Evolutionary conservation across 1,140 invertebrate species (phyloP).

Genomic region (Tetragonula clypearis): DNA sequence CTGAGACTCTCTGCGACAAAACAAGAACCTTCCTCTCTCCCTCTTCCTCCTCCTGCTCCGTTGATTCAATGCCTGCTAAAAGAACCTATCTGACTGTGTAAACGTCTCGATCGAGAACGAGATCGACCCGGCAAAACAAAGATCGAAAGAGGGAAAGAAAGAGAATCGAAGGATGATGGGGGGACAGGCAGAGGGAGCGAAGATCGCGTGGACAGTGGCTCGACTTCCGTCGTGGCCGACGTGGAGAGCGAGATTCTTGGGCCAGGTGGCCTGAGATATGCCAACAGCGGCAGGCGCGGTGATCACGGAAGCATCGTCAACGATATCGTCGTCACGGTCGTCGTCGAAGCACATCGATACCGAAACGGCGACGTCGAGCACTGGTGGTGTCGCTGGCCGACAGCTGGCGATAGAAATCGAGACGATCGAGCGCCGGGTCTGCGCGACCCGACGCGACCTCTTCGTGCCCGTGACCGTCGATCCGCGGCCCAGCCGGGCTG

Average conservation of each 20-base stretch:
- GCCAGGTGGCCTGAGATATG: slow-evolving; percentile 64
- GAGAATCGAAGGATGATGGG: not conserved
- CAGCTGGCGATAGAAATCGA: slow-evolving; percentile 35
- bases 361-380: slow-evolving; percentile 36
- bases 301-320: slow-evolving; percentile 31
- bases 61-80: not conserved
- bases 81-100: not conserved
- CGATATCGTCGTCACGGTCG: slow-evolving; percentile 1
- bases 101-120: not conserved
- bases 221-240: slow-evolving; percentile 8
- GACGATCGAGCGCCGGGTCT: slow-evolving; percentile 60
- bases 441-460: slow-evolving; percentile 68
- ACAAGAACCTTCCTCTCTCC: not conserved
- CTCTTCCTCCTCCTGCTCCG: not conserved
- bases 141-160: not conserved
- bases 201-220: slow-evolving; percentile 27
- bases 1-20: not conserved
- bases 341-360: slow-evolving; percentile 37
- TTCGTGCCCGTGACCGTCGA: slow-evolving; percentile 67
- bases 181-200: slow-evolving; percentile 3
- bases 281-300: slow-evolving; percentile 43
- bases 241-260: slow-evolving; percentile 46
- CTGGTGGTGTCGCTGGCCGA: slow-evolving; percentile 20
- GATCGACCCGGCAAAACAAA: too few species aligned
- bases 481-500: slow-evolving; percentile 77